Percentiles rank a stretch among this genome's conserved stretches.
These are phyloP conservation scores for Takifugu ocellatus DNA, from an alignment of 2,797 vertebrate genomes.

Conservation along the genomic window DNA sequence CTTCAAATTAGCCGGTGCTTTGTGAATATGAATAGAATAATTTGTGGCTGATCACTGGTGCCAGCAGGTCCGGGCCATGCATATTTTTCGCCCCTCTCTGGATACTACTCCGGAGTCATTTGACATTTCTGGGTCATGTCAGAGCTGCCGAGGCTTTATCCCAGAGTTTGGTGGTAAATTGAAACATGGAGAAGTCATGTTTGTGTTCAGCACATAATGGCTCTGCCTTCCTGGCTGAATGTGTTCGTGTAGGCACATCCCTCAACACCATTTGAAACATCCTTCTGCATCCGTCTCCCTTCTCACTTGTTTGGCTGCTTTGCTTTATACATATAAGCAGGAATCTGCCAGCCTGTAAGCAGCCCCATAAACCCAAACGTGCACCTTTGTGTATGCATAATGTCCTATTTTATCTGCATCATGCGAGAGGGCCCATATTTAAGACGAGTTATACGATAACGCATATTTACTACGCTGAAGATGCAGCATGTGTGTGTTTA, in stretches of 20 bases:
- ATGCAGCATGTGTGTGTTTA: no score
- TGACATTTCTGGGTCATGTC: slow-evolving; percentile 75
- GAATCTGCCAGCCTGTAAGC: slow-evolving; percentile 16
- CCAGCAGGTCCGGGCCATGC: slow-evolving; percentile 68
- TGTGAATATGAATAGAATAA: slow-evolving; percentile 75
- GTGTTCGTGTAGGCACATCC: slow-evolving; percentile 36
- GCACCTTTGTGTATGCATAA: no score
- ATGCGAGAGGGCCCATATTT: no score
- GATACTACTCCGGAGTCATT: slow-evolving; percentile 43
- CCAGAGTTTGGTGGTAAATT: slow-evolving; percentile 60
- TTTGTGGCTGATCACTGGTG: slow-evolving; percentile 73
- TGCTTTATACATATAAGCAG: slow-evolving; percentile 43
- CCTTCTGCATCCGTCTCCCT: slow-evolving; percentile 1
- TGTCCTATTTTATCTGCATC: no score
- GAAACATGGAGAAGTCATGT: slow-evolving; percentile 58
- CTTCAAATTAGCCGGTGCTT: slow-evolving; percentile 69
- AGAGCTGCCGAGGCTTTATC: slow-evolving; percentile 49
- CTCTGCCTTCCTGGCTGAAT: slow-evolving; percentile 26
- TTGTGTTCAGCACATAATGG: slow-evolving; percentile 51
- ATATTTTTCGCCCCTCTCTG: slow-evolving; percentile 65
- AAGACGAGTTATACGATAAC: no score
- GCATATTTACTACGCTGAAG: no score
- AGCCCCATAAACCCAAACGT: no score
- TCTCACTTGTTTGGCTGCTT: slow-evolving; percentile 8
- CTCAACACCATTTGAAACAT: slow-evolving; percentile 9